Evolutionary conservation across 37 sponge, comb jelly and placozoan species (phyloP), one percentile per base, ranked within the genome.

Genomic region (Halichondria panicea): DNA sequence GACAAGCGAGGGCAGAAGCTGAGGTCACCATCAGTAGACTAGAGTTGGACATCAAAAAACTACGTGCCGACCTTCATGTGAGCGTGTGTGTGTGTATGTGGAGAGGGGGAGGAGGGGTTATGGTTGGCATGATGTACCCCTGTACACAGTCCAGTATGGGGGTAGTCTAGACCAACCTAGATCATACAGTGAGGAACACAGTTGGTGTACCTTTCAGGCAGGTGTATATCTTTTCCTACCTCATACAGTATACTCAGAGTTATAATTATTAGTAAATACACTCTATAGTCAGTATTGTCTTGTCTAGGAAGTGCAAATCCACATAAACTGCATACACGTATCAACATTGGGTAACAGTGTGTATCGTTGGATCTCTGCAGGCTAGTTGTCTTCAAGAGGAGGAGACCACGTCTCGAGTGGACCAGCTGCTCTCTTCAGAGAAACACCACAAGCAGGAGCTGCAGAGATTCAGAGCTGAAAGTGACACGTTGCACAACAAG

Each of bases 321-420:
- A 50, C 12, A 50, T 12, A 19, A 50, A 18, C 18, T 50, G 12
- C 53, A 50, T 18, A 50, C 18, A 50, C 15, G 12, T 50, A 50
- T 50, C 18, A 50, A 19, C 12, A 50, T 18, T 18, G 18, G 53
- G 18, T 25, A 9, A n/a, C 62, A n/a, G 24, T 22, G 25, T 22
- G 8, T 60, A 12, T 60, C 30, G 8, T 60, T 25, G 8, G 19
- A 38, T 41, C 11, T 41, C 7, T 24, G 27, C 63, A 81, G 71
- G 85, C 85, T 9, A 77, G 78, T 37, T 56, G 73, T 64, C 56
- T 85, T 1, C 85, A 85, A 46, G 85, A 85, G 38, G 85, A 85
- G 57, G 85, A 85, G 78, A 64, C 73, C 18, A 5, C 64, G 0
- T 54, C 43, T 19, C 66, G 85, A 50, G 78, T 71, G 18, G 69